phyloP scores from a whole-genome alignment of 2,797 vertebrate species.

The Pseudochirops cupreus region DNA sequence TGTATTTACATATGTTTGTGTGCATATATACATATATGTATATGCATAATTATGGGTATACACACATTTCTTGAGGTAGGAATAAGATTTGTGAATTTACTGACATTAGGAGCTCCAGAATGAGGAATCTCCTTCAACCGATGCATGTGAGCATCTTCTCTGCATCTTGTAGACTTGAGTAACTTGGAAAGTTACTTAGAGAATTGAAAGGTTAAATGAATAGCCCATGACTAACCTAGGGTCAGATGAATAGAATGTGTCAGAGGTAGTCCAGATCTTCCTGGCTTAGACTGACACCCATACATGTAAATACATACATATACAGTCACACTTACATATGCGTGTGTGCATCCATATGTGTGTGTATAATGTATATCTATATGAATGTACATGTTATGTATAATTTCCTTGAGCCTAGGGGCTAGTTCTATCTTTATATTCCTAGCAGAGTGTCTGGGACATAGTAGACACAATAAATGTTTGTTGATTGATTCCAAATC shows the following conservation, averaged over 20 bases:
- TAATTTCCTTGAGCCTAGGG: background rate
- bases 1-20: background rate
- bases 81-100: background rate
- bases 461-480: background rate
- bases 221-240: background rate
- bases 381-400: background rate
- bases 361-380: background rate
- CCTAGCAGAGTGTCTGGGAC: background rate
- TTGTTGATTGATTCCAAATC: background rate
- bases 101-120: background rate
- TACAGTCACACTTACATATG: background rate
- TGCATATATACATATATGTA: no score
- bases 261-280: background rate
- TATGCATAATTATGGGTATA: no score
- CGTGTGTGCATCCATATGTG: background rate
- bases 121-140: background rate
- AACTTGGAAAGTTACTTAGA: background rate
- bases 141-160: background rate
- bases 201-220: background rate
- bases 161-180: background rate
- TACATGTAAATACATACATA: background rate
- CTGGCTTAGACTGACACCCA: background rate
- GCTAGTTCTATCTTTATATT: background rate
- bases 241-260: background rate
- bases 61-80: background rate